A percentile compares a stretch with the other conserved stretches of the same genome.
Conservation (phyloP, 2,113 vertebrate genomes). For the Myrmophylax atrothorax region DNA sequence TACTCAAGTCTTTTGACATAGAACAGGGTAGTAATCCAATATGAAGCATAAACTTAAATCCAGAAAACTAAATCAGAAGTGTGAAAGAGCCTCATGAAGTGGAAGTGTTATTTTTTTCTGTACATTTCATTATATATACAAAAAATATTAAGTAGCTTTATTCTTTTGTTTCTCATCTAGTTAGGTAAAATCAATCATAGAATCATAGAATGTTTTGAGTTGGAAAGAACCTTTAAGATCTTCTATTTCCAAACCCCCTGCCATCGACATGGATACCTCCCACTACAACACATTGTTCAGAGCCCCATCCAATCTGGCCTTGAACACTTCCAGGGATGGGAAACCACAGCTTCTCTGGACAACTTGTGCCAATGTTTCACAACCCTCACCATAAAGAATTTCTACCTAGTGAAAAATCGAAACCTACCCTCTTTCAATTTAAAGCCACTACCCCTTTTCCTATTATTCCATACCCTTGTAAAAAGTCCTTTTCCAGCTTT, state of each 20-base stretch:
- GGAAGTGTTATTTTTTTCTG: not conserved
- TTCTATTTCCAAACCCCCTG: not conserved
- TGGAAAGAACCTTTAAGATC: not conserved
- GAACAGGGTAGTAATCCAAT: not conserved
- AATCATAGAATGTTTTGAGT: not conserved
- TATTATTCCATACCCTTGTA: no score
- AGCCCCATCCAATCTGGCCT: not conserved
- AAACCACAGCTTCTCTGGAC: not conserved
- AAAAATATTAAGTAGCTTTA: not conserved
- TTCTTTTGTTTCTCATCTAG: not conserved
- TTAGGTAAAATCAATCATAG: not conserved
- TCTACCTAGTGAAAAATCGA: not conserved
- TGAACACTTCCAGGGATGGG: not conserved
- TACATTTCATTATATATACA: not conserved
- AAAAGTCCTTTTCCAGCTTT: not conserved
- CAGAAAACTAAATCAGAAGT: not conserved
- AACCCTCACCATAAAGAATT: not conserved
- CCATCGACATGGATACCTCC: not conserved
- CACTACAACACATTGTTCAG: not conserved
- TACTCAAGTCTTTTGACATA: not conserved
- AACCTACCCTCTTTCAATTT: not conserved
- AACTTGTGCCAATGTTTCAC: not conserved
- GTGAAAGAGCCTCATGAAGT: not conserved
- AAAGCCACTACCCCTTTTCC: not conserved
- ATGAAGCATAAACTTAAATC: not conserved